Evolutionary conservation across 64 coral and sea anemone genomes (phyloP).

Genomic region (Anthopleura sola): DNA sequence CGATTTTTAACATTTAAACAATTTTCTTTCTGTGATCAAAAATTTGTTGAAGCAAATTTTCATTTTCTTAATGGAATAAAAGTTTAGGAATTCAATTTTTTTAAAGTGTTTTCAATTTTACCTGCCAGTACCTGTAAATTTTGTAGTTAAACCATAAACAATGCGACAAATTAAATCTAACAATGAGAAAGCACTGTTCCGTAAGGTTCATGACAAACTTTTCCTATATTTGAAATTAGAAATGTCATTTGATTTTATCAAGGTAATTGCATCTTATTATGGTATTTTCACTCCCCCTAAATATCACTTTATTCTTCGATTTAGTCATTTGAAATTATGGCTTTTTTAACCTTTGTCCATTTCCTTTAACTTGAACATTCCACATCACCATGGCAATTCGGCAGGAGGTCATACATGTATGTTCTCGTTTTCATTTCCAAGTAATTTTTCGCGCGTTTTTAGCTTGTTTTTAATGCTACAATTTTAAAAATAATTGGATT

Average conservation of each 20-base stretch:
- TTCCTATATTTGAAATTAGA: neutral
- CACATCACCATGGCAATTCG: no score
- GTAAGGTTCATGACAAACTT: neutral
- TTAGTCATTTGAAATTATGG: no score
- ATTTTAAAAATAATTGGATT: no score
- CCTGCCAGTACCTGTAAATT: neutral
- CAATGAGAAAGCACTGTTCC: neutral
- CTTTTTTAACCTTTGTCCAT: no score
- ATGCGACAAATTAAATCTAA: neutral
- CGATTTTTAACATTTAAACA: neutral
- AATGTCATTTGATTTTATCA: neutral
- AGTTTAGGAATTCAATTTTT: neutral
- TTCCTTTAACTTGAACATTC: neutral
- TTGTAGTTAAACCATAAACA: neutral
- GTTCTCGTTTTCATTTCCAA: no score
- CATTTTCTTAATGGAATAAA: neutral
- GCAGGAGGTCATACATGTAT: no score
- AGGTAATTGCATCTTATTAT: neutral
- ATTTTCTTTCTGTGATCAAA: neutral
- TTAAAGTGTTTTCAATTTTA: neutral
- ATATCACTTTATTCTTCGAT: neutral
- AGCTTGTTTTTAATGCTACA: no score
- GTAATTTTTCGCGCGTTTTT: no score
- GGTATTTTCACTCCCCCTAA: neutral
- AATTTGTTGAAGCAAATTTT: neutral